Evolutionary conservation across 2,888 invertebrate species (phyloP).

Genomic region (Autographa gamma): DNA sequence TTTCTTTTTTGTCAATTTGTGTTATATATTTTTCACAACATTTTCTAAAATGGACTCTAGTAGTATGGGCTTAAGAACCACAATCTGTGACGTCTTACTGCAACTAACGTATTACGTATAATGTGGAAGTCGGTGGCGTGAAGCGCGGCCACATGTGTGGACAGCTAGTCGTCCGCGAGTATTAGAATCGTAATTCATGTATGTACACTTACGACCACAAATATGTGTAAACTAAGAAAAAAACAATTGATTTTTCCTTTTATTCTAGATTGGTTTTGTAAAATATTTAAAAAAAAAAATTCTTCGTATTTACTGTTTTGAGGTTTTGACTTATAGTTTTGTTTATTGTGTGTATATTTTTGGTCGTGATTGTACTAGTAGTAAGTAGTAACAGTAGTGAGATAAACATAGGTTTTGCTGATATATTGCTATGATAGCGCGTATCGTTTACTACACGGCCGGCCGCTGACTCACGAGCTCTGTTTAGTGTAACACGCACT

Average conservation of each 20-base stretch:
- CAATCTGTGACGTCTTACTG: background rate
- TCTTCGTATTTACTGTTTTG: too few species aligned
- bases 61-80: background rate
- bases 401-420: constrained; percentile 36
- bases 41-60: background rate
- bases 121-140: background rate
- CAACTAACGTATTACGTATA: background rate
- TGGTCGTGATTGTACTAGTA: constrained; percentile 9
- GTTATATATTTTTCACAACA: background rate
- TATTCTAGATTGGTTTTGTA: too few species aligned
- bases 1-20: background rate
- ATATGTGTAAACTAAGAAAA: too few species aligned
- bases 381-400: constrained; percentile 27
- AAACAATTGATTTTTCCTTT: too few species aligned
- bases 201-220: background rate
- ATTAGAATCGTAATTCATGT: constrained; percentile 16
- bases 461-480: constrained; percentile 52
- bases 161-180: background rate
- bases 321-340: too few species aligned
- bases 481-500: constrained; percentile 51
- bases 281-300: too few species aligned
- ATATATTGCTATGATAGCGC: constrained; percentile 48
- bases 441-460: constrained; percentile 43
- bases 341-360: too few species aligned
- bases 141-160: background rate